These are phyloP conservation scores for Carapus acus DNA, from an alignment of 2,797 vertebrate genomes.

Conservation along the genomic window DNA sequence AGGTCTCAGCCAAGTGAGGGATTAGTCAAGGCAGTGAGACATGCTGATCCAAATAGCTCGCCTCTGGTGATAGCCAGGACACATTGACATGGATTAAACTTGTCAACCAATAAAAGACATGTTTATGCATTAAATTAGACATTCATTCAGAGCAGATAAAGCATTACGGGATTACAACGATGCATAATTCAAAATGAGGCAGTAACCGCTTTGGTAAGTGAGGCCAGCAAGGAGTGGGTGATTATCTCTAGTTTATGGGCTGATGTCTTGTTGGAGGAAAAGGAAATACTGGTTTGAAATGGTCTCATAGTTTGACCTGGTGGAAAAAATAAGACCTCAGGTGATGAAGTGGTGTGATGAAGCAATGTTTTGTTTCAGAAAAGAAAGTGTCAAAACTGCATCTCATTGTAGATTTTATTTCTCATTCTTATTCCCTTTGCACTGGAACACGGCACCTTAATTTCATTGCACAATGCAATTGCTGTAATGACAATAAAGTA, in stretches of 20 bases:
- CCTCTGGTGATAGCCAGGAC: conserved; percentile 25
- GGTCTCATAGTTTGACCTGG: neutral
- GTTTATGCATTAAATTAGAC: conserved; percentile 17
- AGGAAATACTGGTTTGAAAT: neutral
- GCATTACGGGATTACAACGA: conserved; percentile 10
- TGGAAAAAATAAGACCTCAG: neutral
- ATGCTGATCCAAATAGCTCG: conserved; percentile 41
- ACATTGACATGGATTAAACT: conserved; percentile 34
- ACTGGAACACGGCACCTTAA: too few species aligned
- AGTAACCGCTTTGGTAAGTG: neutral
- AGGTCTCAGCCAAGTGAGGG: conserved; percentile 25
- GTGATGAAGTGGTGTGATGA: neutral
- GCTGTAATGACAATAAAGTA: too few species aligned
- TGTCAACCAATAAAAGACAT: conserved; percentile 15
- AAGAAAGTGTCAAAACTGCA: too few species aligned
- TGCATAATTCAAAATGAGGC: neutral
- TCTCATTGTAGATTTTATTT: too few species aligned
- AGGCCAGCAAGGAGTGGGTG: neutral
- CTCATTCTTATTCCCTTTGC: too few species aligned
- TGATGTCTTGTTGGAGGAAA: conserved; percentile 1
- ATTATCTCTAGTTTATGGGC: neutral
- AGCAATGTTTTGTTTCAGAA: too few species aligned
- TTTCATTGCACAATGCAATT: too few species aligned
- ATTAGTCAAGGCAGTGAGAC: conserved; percentile 30
- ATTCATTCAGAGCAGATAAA: conserved; percentile 10